Conservation (phyloP, 2,888 invertebrate species). For the Pegoplata infirma region DNA sequence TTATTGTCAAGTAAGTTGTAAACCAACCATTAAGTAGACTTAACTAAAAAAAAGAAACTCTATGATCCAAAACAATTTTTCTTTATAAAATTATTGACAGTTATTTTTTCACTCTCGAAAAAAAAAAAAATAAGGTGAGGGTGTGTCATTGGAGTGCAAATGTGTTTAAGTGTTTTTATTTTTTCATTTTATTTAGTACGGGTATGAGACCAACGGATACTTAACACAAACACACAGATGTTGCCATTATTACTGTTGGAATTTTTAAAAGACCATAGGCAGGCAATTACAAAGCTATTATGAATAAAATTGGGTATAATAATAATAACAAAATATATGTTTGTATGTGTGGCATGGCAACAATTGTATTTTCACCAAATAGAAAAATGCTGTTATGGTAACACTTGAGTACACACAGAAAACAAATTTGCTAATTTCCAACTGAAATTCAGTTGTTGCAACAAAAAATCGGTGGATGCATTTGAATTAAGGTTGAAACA, state of each 20-base stretch:
- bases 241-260: background rate
- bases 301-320: constrained; percentile 2
- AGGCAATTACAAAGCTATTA: constrained; percentile 50
- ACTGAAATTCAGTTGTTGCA: too few species aligned
- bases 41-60: constrained; percentile 28
- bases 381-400: constrained; percentile 12
- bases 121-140: too few species aligned
- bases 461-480: too few species aligned
- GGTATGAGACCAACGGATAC: background rate
- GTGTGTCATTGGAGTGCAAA: background rate
- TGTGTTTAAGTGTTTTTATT: constrained; percentile 6
- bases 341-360: too few species aligned
- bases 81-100: too few species aligned
- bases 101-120: too few species aligned
- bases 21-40: constrained; percentile 7
- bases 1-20: constrained; percentile 37
- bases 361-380: background rate
- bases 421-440: too few species aligned
- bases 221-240: constrained; percentile 18
- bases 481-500: too few species aligned
- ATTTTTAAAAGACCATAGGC: constrained; percentile 16
- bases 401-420: too few species aligned
- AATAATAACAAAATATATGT: constrained; percentile 1
- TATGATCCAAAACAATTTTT: constrained; percentile 11
- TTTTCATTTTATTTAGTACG: too few species aligned